A percentile compares a stretch with the other conserved stretches of the same genome.
Conservation (phyloP, 2,888 invertebrate genomes). For the Escarpia spicata region DNA sequence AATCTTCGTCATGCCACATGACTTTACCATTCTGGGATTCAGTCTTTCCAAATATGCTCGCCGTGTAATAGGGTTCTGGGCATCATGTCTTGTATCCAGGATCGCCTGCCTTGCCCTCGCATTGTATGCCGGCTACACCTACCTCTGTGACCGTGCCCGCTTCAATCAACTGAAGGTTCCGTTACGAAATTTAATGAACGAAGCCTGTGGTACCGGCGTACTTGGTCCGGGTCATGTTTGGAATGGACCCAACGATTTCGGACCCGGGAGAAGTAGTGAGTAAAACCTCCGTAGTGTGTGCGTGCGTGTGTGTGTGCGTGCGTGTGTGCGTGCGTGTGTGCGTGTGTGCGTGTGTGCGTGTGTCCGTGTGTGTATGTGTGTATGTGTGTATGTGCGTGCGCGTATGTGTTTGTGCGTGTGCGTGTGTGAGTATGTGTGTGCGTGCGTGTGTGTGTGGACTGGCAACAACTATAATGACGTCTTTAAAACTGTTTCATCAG, state of each 20-base stretch:
- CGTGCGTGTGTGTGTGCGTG: too few species aligned
- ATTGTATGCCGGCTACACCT: conserved; percentile 28
- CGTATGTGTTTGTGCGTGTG: too few species aligned
- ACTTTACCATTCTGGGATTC: background rate
- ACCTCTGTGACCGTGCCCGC: conserved; percentile 32
- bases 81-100: background rate
- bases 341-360: too few species aligned
- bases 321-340: too few species aligned
- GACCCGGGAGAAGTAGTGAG: background rate
- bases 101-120: conserved; percentile 21
- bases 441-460: too few species aligned
- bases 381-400: too few species aligned
- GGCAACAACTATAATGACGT: too few species aligned
- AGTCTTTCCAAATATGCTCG: background rate
- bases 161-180: conserved; percentile 21
- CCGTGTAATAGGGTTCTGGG: background rate
- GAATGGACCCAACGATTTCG: background rate
- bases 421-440: too few species aligned
- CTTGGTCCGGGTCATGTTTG: background rate
- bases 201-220: background rate
- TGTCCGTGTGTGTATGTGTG: too few species aligned
- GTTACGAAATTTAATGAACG: background rate
- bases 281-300: background rate
- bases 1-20: background rate
- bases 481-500: too few species aligned